phyloP scores from a whole-genome alignment of 2,888 invertebrate genomes.

The Pterobdella sp. region DNA sequence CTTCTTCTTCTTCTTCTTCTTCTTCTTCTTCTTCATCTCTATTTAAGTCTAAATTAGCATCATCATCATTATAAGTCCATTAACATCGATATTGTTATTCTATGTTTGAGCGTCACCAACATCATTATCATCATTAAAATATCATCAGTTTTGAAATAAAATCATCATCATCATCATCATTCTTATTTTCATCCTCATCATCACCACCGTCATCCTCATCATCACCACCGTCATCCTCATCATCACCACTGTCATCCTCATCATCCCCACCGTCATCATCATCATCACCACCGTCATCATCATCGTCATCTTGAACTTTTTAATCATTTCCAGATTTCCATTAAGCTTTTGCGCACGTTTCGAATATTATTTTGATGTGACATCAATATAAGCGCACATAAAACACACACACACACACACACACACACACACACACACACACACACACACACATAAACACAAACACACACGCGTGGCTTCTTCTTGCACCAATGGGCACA shows the following conservation, averaged over 20 bases:
- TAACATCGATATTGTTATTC: too few relatives aligned
- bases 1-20: conserved; percentile 1
- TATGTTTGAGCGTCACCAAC: too few relatives aligned
- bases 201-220: conserved; percentile 20
- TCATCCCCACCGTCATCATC: conserved; percentile 20
- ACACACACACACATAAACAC: neutral
- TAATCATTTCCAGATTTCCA: neutral
- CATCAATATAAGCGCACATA: too few relatives aligned
- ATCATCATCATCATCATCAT: conserved; percentile 5
- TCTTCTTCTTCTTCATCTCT: neutral
- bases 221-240: conserved; percentile 3
- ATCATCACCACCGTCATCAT: conserved; percentile 17
- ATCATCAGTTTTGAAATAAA: neutral
- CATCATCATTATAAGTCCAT: too few relatives aligned
- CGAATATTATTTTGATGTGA: neutral
- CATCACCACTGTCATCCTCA: conserved; percentile 14
- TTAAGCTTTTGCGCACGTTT: neutral
- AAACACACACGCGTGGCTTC: neutral
- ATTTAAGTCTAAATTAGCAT: too few relatives aligned
- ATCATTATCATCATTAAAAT: neutral
- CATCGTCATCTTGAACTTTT: conserved; percentile 5
- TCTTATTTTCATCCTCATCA: conserved; percentile 10
- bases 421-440: neutral
- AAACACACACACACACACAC: conserved; percentile 1
- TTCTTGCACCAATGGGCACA: neutral